Conservation (phyloP, 1,140 invertebrate genomes). For the Andricus grossulariae region DNA sequence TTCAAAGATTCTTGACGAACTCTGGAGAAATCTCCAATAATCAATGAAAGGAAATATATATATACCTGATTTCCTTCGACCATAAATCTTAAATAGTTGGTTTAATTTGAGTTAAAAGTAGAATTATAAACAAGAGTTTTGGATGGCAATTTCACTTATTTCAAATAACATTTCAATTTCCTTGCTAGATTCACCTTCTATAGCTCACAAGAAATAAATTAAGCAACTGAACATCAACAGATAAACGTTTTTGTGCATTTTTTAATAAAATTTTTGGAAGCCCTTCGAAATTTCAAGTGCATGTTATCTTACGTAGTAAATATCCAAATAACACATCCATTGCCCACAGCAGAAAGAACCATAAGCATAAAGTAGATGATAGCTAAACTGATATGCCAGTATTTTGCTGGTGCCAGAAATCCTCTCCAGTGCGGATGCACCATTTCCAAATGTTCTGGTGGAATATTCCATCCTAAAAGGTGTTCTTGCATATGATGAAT, state of each 20-base stretch:
- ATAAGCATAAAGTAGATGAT: constrained; percentile 84
- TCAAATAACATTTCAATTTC: too few relatives aligned
- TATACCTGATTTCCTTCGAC: too few relatives aligned
- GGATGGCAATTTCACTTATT: too few relatives aligned
- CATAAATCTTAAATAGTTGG: too few relatives aligned
- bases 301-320: constrained; percentile 80
- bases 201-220: too few relatives aligned
- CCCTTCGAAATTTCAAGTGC: not conserved
- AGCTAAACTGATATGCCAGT: constrained; percentile 84
- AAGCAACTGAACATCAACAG: too few relatives aligned
- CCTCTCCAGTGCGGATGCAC: constrained; percentile 85
- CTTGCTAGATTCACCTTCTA: too few relatives aligned
- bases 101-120: too few relatives aligned
- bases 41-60: too few relatives aligned
- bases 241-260: not conserved
- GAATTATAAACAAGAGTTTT: too few relatives aligned
- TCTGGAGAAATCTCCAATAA: too few relatives aligned
- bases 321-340: constrained; percentile 88
- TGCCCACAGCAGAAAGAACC: constrained; percentile 82
- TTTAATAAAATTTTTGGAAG: not conserved
- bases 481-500: constrained; percentile 66
- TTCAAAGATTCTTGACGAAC: too few relatives aligned
- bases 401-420: constrained; percentile 82
- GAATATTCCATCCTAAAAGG: constrained; percentile 82
- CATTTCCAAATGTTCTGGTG: constrained; percentile 81